phyloP scores from a whole-genome alignment of 2,797 vertebrate species.

The Phoebastria nigripes region DNA sequence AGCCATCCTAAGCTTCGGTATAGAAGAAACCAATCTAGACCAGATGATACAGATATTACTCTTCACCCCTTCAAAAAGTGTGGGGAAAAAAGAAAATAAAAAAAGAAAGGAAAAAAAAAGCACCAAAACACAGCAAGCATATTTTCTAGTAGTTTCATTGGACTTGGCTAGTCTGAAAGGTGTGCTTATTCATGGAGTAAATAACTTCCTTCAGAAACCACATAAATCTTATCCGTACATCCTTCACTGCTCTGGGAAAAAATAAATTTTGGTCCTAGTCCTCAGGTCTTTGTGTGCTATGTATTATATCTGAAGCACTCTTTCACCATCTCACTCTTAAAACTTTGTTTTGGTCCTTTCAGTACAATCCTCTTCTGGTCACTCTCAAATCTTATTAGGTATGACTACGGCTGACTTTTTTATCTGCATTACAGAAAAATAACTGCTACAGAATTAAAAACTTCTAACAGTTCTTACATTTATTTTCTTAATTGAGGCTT shows the following conservation, averaged over 20 bases:
- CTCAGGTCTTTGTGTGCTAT: neutral
- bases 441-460: neutral
- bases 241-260: conserved; percentile 1
- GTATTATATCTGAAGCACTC: neutral
- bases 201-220: conserved; percentile 37
- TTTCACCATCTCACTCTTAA: neutral
- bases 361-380: neutral
- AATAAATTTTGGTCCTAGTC: neutral
- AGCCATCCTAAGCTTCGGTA: neutral
- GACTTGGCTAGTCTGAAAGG: conserved; percentile 15
- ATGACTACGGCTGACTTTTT: neutral
- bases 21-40: neutral
- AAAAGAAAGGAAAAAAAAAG: neutral
- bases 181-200: conserved; percentile 41
- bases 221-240: conserved; percentile 34
- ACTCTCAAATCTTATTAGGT: neutral
- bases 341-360: neutral
- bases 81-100: rapidly evolving
- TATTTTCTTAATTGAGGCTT: neutral
- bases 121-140: neutral
- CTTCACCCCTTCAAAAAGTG: neutral
- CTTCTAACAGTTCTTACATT: neutral
- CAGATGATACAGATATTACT: neutral
- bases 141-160: neutral
- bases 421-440: neutral